Evolutionary conservation across 2,888 invertebrate genomes (phyloP), one percentile per base, ranked within the genome.

Genomic region (Protodeltote pygarga): DNA sequence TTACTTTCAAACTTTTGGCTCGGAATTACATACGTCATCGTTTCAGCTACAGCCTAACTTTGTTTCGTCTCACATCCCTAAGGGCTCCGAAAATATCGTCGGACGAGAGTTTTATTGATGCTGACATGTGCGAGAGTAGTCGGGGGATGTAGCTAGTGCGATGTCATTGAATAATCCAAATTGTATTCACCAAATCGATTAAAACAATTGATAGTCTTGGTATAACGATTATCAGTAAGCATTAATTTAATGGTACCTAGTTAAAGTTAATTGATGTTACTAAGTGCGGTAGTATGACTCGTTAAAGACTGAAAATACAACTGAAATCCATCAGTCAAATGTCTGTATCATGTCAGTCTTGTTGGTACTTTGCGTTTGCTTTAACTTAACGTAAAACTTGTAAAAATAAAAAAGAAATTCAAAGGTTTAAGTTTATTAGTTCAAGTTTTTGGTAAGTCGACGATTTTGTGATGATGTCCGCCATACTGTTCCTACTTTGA

Each of bases 81-180:
- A 52, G 47, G 49, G 25, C 31, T 24, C 33, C 24, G 20, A 50
- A 58, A 45, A 50, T 52, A 48, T 62, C 24, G 14, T 28, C 16
- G 34, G 53, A 54, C 21, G 50, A 54, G 38, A 51, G 38, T 59
- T 67, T 59, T 59, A 57, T 62, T 62, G 46, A 40, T 17, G 20
- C 40, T 29, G 45, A 46, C 40, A 41, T 28, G 44, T 37, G 38
- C 42, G 53, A 31, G 20, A 47, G 38, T 35, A 50, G 29, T 19
- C 23, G 44, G 34, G 20, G 34, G 37, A 39, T 40, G 27, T 46
- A 48, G 32, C 39, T 37, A 44, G 21, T 31, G 21, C 34, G 15
- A 31, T 19, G 34, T 52, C 45, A 47, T 45, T 46, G 46, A 37
- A 49, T 42, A 44, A 31, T 17, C 15, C 31, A 15, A 45, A 41